Conservation (phyloP, 2,888 invertebrate species). For the Icerya purchasi region DNA sequence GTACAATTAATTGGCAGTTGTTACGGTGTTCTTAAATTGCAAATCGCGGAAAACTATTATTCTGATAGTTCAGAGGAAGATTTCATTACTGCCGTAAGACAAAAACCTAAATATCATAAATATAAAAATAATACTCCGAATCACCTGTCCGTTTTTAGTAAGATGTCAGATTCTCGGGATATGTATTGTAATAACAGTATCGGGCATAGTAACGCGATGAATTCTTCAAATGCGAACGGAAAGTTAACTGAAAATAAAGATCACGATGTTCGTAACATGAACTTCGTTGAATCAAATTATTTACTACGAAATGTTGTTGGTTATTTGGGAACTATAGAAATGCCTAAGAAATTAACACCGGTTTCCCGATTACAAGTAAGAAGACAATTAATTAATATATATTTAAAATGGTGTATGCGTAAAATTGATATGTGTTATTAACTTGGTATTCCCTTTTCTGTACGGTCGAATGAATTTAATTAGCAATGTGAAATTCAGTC, state of each 20-base stretch:
- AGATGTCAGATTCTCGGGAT: constrained; percentile 3
- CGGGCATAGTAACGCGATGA: constrained; percentile 5
- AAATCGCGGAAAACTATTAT: constrained; percentile 69
- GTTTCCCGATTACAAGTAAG: constrained; percentile 42
- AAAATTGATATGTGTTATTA: no score
- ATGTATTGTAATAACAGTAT: constrained; percentile 12
- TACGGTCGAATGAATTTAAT: no score
- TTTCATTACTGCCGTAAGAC: constrained; percentile 35
- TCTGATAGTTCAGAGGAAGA: constrained; percentile 70
- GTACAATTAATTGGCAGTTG: constrained; percentile 75
- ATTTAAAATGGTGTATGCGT: no score
- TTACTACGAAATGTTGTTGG: constrained; percentile 57
- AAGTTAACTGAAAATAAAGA: neutral
- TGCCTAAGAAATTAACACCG: constrained; percentile 60
- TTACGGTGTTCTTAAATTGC: constrained; percentile 56
- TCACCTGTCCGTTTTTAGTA: constrained; percentile 5
- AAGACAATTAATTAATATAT: no score
- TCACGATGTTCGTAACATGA: neutral
- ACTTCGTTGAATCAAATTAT: constrained; percentile 3
- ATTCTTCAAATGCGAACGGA: neutral
- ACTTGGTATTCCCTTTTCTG: no score
- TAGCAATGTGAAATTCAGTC: no score
- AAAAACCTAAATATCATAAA: constrained; percentile 37
- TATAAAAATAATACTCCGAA: constrained; percentile 16
- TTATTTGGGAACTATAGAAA: constrained; percentile 87